Conservation (phyloP, 2,888 invertebrate species). For the Cryptophagus acutangulus region DNA sequence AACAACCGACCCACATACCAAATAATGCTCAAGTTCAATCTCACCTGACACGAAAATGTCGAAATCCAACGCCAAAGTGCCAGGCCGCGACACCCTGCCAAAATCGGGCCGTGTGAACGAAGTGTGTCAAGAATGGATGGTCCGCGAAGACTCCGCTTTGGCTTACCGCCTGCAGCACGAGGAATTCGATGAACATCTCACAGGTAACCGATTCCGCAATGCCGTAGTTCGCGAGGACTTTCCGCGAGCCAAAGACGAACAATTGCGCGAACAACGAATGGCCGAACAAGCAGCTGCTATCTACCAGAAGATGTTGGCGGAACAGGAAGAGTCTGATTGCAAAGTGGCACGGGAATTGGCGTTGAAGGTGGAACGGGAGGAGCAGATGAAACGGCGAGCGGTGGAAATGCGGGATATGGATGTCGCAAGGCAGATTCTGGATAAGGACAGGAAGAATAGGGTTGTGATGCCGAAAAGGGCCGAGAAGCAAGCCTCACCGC, state of each 20-base stretch:
- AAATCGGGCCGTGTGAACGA: slow-evolving; percentile 64
- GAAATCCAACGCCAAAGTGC: slow-evolving; percentile 33
- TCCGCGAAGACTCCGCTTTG: slow-evolving; percentile 77
- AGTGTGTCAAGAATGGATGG: slow-evolving; percentile 78
- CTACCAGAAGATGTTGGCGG: slow-evolving; percentile 56
- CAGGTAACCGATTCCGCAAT: slow-evolving; percentile 69
- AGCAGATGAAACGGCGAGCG: slow-evolving; percentile 51
- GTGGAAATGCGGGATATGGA: slow-evolving; percentile 54
- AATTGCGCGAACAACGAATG: slow-evolving; percentile 62
- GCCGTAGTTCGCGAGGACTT: slow-evolving; percentile 74
- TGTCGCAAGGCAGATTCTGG: slow-evolving; percentile 52
- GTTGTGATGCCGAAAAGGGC: slow-evolving; percentile 25
- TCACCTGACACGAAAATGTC: no score
- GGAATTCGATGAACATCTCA: slow-evolving; percentile 75
- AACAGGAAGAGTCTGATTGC: slow-evolving; percentile 68
- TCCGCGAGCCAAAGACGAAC: slow-evolving; percentile 69
- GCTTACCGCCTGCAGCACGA: slow-evolving; percentile 76
- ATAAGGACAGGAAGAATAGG: slow-evolving; percentile 37
- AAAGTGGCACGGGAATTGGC: slow-evolving; percentile 63
- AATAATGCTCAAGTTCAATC: no score
- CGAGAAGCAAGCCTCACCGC: slow-evolving; percentile 28
- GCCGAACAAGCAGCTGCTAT: slow-evolving; percentile 59
- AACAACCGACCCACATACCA: no score
- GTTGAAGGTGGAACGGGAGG: slow-evolving; percentile 57
- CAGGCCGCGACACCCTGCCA: slow-evolving; percentile 53